Evolutionary conservation across 2,888 invertebrate genomes (phyloP).

Genomic region (Xylota sylvarum): DNA sequence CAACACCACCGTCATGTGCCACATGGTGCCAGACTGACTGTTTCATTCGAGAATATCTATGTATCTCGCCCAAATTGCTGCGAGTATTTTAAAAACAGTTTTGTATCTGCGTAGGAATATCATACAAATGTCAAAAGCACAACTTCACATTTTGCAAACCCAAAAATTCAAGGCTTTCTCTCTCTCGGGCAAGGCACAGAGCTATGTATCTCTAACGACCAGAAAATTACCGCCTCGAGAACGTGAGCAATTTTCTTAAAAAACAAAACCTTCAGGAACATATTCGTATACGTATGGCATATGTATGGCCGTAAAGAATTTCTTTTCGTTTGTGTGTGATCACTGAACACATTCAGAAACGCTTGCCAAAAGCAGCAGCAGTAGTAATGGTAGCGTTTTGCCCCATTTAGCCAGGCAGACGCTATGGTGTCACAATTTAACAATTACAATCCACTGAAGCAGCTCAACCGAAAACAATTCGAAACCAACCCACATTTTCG

Average conservation of each 20-base stretch:
- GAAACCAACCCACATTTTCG: slow-evolving; percentile 50
- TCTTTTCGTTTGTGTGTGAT: slow-evolving; percentile 8
- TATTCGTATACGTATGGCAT: slow-evolving; percentile 20
- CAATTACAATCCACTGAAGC: slow-evolving; percentile 35
- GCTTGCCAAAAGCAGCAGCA: background rate
- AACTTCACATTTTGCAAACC: slow-evolving; percentile 14
- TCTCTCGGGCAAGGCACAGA: background rate
- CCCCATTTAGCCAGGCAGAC: slow-evolving; percentile 16
- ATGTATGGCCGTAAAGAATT: slow-evolving; percentile 18
- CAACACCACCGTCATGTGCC: slow-evolving; percentile 1
- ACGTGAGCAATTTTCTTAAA: slow-evolving; percentile 34
- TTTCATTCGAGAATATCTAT: background rate
- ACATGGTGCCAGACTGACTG: slow-evolving; percentile 24
- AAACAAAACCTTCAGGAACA: slow-evolving; percentile 15
- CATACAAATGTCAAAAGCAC: slow-evolving; percentile 3
- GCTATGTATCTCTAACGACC: slow-evolving; percentile 27
- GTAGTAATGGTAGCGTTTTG: background rate
- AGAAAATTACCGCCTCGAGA: slow-evolving; percentile 21
- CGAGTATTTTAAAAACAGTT: slow-evolving; percentile 4
- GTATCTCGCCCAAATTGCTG: slow-evolving; percentile 4
- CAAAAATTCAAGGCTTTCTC: background rate
- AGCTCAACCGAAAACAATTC: slow-evolving; percentile 24
- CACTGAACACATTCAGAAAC: background rate
- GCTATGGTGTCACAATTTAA: slow-evolving; percentile 25
- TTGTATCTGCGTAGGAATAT: background rate